Base-by-base conservation (phyloP, 92 coral and sea anemone genomes). In the Bergia sp. region DNA sequence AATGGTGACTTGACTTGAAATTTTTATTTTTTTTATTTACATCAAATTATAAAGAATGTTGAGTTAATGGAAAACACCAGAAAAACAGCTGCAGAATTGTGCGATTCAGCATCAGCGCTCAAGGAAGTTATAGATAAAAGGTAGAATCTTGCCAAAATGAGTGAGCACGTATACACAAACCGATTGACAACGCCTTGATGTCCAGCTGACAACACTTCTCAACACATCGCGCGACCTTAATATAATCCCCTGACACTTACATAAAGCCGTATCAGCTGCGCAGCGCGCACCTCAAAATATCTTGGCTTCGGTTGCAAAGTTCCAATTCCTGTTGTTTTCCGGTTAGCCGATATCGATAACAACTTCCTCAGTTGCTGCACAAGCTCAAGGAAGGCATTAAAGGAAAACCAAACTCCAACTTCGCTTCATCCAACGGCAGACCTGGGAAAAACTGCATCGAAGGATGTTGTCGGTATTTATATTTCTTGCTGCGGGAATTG, bases 401-500 rank as follows among this genome's bases (percentile, higher is more conserved):
- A 73, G 77, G 77, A 73, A 29, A 73, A 1, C 21, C 9, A n/a
- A 73, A 73, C 18, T 37, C n/a, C 44, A 18, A 36, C 9, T 37
- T 36, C 42, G 20, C 21, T 38, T 73, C 45, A 73, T 73, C 42
- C 77, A 73, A 73, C 77, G 7, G 18, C 77, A 73, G 6, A 37
- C 37, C 75, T 36, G 42, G 12, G 37, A 37, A 15, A 72, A 29
- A 72, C 40, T 72, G 76, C 76, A 29, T 73, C 45, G 13, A 38
- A 42, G 5, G 42, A 73, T 73, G 77, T 73, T 73, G 5, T 5
- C 77, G 5, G 1, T 73, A 73, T 73, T 73, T 37, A 43, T 73
- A 16, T 73, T 73, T 39, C 41, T 73, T 73, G 77, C 12, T 73
- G 76, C 15, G 76, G 77, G 77, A 13, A 73, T 73, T 73, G 77